Evolutionary conservation across 2,113 vertebrate species (phyloP).

Genomic region (Laterallus jamaicensis): DNA sequence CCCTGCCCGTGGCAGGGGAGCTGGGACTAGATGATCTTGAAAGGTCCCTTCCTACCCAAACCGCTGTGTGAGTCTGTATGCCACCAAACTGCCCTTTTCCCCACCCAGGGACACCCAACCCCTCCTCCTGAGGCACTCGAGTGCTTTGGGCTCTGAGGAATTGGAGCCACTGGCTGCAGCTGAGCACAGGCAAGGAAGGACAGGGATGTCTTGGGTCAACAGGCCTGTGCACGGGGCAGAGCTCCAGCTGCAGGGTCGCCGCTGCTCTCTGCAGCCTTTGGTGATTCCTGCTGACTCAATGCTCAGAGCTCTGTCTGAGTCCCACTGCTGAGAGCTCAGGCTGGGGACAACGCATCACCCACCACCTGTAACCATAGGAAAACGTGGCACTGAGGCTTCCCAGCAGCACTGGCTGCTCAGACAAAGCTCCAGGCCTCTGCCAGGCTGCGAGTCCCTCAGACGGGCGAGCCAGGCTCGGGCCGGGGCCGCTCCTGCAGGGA

Average conservation of each 20-base stretch:
- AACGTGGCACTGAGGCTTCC: not conserved
- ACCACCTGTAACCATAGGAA: not conserved
- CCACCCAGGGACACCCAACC: not conserved
- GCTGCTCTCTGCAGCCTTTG: not conserved
- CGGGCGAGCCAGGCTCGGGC: rapidly evolving
- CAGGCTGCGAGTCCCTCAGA: not conserved
- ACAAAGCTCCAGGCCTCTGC: not conserved
- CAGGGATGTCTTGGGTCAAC: not conserved
- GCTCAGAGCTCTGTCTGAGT: not conserved
- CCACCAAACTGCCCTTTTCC: not conserved
- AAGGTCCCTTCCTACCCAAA: not conserved
- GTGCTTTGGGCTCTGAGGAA: not conserved
- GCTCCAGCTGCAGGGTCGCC: rapidly evolving
- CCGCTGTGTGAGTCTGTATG: not conserved
- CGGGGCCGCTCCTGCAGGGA: not conserved
- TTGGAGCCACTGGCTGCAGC: not conserved
- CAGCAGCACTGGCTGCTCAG: not conserved
- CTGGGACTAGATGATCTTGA: not conserved
- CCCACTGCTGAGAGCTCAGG: not conserved
- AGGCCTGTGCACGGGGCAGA: no score
- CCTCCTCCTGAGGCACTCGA: not conserved
- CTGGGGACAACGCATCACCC: not conserved
- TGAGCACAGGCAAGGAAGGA: not conserved
- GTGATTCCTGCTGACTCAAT: not conserved
- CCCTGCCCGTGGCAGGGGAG: not conserved